Evolutionary conservation across 2,113 vertebrate genomes (phyloP).

Genomic region (Condylura cristata): DNA sequence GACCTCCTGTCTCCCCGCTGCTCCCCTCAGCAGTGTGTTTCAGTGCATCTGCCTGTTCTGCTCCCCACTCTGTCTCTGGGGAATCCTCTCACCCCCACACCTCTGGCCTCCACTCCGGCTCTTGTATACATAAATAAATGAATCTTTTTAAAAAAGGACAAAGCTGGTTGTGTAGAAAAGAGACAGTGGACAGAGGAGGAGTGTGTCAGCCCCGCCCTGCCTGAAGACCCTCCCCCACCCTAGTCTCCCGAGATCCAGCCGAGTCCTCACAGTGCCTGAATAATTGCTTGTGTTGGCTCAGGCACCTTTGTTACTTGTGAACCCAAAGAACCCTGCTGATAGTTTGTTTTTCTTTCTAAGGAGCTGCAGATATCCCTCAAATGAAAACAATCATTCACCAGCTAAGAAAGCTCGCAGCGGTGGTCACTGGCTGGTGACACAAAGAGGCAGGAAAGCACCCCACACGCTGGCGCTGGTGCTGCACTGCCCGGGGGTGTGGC

Average conservation of each 20-base stretch:
- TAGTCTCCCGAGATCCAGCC: neutral
- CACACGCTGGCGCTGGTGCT: no score
- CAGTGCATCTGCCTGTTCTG: no score
- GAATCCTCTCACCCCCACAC: no score
- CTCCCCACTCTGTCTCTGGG: no score
- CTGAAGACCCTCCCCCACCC: neutral
- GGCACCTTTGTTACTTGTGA: neutral
- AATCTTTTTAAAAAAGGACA: neutral
- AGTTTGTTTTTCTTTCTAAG: neutral
- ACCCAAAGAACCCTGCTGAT: neutral
- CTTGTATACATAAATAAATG: no score
- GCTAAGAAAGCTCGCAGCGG: neutral
- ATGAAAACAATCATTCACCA: neutral
- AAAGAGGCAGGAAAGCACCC: neutral
- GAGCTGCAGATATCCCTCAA: neutral
- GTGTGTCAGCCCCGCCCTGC: neutral
- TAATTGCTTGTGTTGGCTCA: neutral
- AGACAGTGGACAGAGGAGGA: neutral
- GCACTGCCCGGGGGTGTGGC: fast-evolving
- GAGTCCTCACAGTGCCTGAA: neutral
- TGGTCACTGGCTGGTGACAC: neutral
- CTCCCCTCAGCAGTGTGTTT: no score
- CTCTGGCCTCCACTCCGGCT: no score
- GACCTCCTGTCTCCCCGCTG: no score
- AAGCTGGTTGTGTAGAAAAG: neutral